A percentile compares a stretch with the other conserved stretches of the same genome.
These are phyloP conservation scores for Rousettus madagascariensis DNA, from an alignment of 2,797 vertebrate species.

Conservation along the genomic window DNA sequence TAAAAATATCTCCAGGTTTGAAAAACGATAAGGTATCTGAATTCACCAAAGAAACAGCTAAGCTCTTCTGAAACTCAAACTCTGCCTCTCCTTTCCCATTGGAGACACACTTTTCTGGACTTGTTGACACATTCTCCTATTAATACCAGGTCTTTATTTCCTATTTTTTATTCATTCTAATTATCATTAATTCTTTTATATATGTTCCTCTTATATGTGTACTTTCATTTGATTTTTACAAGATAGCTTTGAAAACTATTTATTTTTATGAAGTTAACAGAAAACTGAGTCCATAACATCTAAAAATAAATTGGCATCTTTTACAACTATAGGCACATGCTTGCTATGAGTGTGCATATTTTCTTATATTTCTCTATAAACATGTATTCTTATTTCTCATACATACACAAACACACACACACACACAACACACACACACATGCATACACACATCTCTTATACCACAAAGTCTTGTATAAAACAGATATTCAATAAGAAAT, in stretches of 20 bases:
- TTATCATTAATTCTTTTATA: background rate
- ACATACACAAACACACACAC: background rate
- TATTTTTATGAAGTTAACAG: background rate
- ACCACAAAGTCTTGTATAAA: background rate
- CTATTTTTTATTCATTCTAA: background rate
- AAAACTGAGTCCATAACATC: background rate
- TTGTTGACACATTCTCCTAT: background rate
- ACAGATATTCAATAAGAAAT: background rate
- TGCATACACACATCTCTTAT: background rate
- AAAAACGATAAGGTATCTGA: background rate
- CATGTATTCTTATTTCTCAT: background rate
- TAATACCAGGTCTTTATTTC: background rate
- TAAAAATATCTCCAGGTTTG: background rate
- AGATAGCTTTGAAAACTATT: background rate
- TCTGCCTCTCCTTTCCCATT: background rate
- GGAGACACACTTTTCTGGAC: background rate
- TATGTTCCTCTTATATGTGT: background rate
- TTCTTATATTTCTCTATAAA: conserved; percentile 21
- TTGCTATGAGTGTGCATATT: background rate
- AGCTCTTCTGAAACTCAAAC: background rate
- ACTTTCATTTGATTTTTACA: conserved; percentile 28
- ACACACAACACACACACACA: background rate
- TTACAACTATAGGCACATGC: background rate
- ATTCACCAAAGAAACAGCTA: background rate
- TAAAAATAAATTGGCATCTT: conserved; percentile 14